phyloP scores from a whole-genome alignment of 2,888 invertebrate species.

The Dicyrtoma fusca region DNA sequence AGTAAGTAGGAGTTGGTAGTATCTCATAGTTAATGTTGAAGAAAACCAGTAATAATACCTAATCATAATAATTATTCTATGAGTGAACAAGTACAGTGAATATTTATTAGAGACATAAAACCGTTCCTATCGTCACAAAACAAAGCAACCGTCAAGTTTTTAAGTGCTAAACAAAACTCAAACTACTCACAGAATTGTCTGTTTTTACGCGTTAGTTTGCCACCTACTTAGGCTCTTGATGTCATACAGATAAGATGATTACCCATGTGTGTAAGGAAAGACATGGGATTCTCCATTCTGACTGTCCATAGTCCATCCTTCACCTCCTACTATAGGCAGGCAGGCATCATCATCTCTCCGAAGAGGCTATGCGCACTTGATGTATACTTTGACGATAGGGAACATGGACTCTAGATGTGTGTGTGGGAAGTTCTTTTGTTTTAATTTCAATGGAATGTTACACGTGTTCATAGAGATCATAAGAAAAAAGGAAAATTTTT shows the following conservation, averaged over 20 bases:
- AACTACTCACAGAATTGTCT: slow-evolving; percentile 11
- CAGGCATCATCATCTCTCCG: not conserved
- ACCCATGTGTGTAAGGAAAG: no score
- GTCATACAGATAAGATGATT: slow-evolving; percentile 13
- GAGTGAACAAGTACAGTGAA: slow-evolving; percentile 12
- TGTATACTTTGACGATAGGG: no score
- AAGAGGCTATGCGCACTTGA: no score
- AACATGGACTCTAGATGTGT: no score
- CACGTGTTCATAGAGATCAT: slow-evolving; percentile 8
- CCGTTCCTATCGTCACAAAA: slow-evolving; percentile 5
- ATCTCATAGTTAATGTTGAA: not conserved
- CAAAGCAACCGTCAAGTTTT: slow-evolving; percentile 18
- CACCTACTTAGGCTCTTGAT: slow-evolving; percentile 21
- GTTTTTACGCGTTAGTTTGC: slow-evolving; percentile 15
- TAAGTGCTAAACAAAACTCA: slow-evolving; percentile 18
- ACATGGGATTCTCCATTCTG: not conserved
- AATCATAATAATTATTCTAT: slow-evolving; percentile 7
- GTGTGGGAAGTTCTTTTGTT: slow-evolving; percentile 21
- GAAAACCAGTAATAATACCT: slow-evolving; percentile 4
- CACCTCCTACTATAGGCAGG: no score
- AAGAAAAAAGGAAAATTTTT: not conserved
- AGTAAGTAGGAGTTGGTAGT: no score
- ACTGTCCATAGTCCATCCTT: no score
- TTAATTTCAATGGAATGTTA: slow-evolving; percentile 16
- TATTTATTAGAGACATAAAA: slow-evolving; percentile 29